phyloP scores from a whole-genome alignment of 2,113 vertebrate species.

The Panurus biarmicus region DNA sequence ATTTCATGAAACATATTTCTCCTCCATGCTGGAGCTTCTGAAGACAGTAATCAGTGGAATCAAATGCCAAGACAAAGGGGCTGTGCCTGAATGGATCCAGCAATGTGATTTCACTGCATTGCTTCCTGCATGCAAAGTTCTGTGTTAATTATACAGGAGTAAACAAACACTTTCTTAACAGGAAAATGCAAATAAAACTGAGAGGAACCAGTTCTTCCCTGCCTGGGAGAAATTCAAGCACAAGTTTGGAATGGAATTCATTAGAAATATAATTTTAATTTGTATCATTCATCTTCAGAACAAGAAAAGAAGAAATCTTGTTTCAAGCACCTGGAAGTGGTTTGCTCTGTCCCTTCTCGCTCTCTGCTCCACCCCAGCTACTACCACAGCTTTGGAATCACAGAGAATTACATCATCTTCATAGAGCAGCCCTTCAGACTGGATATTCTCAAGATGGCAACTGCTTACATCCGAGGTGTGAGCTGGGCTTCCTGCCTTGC shows the following conservation, averaged over 20 bases:
- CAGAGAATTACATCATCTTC: slow-evolving; percentile 85
- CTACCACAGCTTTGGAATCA: slow-evolving; percentile 93
- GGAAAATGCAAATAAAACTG: not conserved
- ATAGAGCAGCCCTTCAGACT: slow-evolving; percentile 88
- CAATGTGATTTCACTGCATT: not conserved
- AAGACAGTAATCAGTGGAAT: not conserved
- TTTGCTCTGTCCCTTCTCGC: slow-evolving; percentile 80
- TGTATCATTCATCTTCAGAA: not conserved
- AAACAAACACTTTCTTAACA: not conserved
- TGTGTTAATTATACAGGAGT: not conserved
- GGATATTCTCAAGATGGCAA: slow-evolving; percentile 84
- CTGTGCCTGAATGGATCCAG: not conserved
- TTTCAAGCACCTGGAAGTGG: slow-evolving; percentile 72
- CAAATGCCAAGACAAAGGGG: not conserved
- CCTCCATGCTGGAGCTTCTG: not conserved
- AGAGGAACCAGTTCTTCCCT: not conserved
- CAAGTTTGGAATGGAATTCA: not conserved
- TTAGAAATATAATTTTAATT: not conserved
- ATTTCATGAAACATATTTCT: not conserved
- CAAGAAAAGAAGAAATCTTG: slow-evolving; percentile 57
- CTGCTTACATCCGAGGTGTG: slow-evolving; percentile 80
- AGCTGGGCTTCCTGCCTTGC: slow-evolving; percentile 88
- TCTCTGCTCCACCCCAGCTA: slow-evolving; percentile 85
- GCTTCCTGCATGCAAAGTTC: not conserved
- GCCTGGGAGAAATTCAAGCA: not conserved